Conservation (phyloP, 2,797 vertebrate species). For the Zalophus californianus region DNA sequence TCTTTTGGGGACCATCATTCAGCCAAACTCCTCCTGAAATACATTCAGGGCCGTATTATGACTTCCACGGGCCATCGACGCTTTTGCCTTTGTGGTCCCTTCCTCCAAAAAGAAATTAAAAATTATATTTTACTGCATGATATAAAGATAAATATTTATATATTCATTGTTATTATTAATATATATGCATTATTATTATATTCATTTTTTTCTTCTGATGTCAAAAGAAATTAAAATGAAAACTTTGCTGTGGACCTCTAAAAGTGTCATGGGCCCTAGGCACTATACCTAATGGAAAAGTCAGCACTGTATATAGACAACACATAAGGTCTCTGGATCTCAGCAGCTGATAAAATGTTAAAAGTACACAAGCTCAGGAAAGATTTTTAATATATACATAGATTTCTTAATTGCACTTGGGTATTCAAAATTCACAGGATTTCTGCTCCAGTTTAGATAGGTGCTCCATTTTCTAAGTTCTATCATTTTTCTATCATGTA, state of each 20-base stretch:
- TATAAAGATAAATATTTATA: conserved; percentile 42
- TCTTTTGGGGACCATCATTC: background rate
- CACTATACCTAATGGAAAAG: background rate
- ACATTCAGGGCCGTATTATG: background rate
- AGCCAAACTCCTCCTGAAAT: background rate
- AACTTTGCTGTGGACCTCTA: background rate
- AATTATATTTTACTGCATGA: conserved; percentile 25
- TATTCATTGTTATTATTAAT: background rate
- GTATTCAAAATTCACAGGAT: conserved; percentile 59
- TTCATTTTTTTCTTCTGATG: background rate
- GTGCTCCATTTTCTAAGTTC: conserved; percentile 39
- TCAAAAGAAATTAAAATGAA: conserved; percentile 63
- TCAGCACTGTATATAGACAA: conserved; percentile 12
- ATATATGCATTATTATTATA: background rate
- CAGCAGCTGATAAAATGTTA: conserved; percentile 46
- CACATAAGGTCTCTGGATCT: background rate
- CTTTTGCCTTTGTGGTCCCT: background rate
- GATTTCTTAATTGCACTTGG: conserved; percentile 54
- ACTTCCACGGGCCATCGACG: background rate
- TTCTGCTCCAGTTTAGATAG: conserved; percentile 39
- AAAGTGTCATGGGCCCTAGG: conserved; percentile 6
- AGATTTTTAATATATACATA: conserved; percentile 29
- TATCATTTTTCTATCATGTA: conserved; percentile 14
- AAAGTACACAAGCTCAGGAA: conserved; percentile 40
- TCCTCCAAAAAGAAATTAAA: conserved; percentile 20